Base-by-base conservation (phyloP, 2,113 vertebrate genomes). In the Salvelinus alpinus region DNA sequence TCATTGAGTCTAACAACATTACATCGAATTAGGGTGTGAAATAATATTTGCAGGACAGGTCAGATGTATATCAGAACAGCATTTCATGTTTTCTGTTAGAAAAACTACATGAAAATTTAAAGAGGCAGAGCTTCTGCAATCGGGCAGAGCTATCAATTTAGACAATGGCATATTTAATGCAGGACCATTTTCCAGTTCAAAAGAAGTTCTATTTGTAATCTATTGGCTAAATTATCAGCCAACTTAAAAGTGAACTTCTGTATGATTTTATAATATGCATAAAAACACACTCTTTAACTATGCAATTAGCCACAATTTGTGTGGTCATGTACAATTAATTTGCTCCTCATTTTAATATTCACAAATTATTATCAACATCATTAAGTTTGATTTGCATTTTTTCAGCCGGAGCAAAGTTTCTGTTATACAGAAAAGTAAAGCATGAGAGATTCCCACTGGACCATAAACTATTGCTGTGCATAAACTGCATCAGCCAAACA, bases 291-390 rank as follows among this genome's bases (percentile, higher is more conserved):
- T 44, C 9, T 34, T 34, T 44, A 12, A 44, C 38, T 44, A 44
- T 44, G 38, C 38, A 44, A 44, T 44, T 44, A 80, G 78, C 74
- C 78, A 78, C 59, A 59, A 48, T 88, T 88, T 84, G 80, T 79
- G 75, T 62, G 80, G 79, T 79, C 74, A 66, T 79, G 78, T 70
- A 79, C 80, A 70, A 71, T 85, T 89, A 88, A 85, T 78, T 78
- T 72, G 54, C 18, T 74, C 48, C 62, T 77, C 72, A 85, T 83
- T 86, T 84, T 89, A 80, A 71, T 85, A 82, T 76, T 87, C 82
- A 73, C 77, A 80, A 84, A 85, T 82, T 48, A 82, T 80, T 85
- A 83, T 81, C 82, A 85, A 85, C 85, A 85, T 78, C 80, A 82
- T 83, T 87, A 88, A 81, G 75, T 89, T 13, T 59, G 73, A 73